Percentiles rank a stretch among this genome's conserved stretches.
phyloP scores from a whole-genome alignment of 2,888 invertebrate species.

The Stenodema calcarata region DNA sequence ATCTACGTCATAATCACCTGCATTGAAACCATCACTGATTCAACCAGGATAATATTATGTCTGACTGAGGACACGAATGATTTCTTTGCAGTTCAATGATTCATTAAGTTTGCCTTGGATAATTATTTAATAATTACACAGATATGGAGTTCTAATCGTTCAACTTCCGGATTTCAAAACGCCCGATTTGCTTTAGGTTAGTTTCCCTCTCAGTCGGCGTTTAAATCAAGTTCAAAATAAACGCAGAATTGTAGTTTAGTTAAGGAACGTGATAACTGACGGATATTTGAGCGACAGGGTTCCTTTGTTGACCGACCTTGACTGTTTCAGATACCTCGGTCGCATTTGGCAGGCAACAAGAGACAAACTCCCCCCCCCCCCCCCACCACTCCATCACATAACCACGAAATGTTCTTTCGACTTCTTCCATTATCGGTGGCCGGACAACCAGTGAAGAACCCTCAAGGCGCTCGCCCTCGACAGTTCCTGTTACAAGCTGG shows the following conservation, averaged over 20 bases:
- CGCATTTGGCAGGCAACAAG: background rate
- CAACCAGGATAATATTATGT: no score
- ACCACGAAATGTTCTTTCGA: background rate
- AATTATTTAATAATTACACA: no score
- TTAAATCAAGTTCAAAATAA: background rate
- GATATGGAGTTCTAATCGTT: no score
- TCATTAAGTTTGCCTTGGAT: no score
- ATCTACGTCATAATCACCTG: no score
- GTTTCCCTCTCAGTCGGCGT: no score
- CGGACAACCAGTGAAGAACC: background rate
- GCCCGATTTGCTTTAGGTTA: no score
- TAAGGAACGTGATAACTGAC: slow-evolving; percentile 5
- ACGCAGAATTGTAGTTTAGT: background rate
- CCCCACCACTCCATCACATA: no score
- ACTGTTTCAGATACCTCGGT: slow-evolving; percentile 22
- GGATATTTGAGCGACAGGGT: slow-evolving; percentile 9
- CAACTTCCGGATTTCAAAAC: no score
- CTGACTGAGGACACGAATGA: no score
- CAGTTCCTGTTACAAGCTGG: background rate
- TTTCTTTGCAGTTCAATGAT: no score
- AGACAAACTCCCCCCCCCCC: background rate
- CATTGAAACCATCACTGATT: no score
- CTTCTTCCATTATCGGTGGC: background rate
- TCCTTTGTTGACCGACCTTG: slow-evolving; percentile 31
- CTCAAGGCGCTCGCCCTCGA: background rate